Evolutionary conservation across 2,888 invertebrate genomes (phyloP).

Genomic region (Andrena hattorfiana): DNA sequence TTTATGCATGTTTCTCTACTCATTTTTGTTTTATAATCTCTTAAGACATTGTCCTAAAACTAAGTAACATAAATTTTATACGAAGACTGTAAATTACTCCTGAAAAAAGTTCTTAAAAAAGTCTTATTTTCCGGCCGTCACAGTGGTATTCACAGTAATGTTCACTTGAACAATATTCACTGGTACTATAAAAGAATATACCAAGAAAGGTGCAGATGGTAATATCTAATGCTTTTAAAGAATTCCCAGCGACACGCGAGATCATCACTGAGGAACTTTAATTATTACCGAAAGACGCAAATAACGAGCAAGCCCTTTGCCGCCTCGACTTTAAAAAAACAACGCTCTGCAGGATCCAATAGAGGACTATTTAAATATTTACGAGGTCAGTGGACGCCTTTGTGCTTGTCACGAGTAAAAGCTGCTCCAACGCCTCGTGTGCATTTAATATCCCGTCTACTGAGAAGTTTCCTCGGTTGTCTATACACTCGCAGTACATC

Average conservation of each 20-base stretch:
- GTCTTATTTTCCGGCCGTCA: no score
- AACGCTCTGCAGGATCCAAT: conserved; percentile 24
- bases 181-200: no score
- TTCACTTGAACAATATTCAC: not conserved
- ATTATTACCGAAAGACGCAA: conserved; percentile 5
- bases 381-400: conserved; percentile 11
- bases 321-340: not conserved
- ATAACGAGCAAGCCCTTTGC: not conserved
- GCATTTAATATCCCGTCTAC: conserved; percentile 39
- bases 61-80: no score
- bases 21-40: no score
- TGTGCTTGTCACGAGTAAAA: not conserved
- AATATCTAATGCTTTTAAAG: not conserved
- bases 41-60: no score
- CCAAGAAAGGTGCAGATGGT: no score
- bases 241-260: not conserved
- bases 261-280: conserved; percentile 1
- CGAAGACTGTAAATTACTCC: no score
- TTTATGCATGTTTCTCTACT: no score
- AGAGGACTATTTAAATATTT: conserved; percentile 44
- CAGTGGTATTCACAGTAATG: not conserved
- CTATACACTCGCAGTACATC: not conserved
- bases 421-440: not conserved
- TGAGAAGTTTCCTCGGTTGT: conserved; percentile 4
- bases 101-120: no score